Conservation (phyloP, 2,113 vertebrate species). For the Tamias sibiricus region DNA sequence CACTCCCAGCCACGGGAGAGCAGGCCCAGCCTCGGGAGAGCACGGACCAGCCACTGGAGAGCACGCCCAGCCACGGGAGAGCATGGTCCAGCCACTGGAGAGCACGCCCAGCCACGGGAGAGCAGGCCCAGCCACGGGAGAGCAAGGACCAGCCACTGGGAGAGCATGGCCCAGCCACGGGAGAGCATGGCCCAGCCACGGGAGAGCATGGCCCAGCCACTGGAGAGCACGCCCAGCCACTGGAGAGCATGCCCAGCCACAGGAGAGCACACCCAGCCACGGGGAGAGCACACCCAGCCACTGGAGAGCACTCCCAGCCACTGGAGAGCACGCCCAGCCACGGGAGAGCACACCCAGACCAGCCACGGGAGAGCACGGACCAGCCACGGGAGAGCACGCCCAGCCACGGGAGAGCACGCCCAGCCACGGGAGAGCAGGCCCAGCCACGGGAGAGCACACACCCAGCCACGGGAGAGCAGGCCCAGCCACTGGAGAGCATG, state of each 20-base stretch:
- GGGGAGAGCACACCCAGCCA: background rate
- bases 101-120: accelerated
- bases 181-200: background rate
- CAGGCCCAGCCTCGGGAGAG: background rate
- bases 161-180: too few species aligned
- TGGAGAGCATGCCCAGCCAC: background rate
- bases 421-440: background rate
- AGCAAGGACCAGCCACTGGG: too few species aligned
- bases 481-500: too few species aligned
- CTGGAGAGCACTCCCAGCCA: background rate
- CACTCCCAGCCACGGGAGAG: background rate
- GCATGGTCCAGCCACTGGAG: accelerated
- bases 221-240: background rate
- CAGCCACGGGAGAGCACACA: background rate
- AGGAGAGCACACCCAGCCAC: background rate
- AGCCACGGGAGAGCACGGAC: background rate
- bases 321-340: background rate
- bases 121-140: background rate
- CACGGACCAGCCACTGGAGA: accelerated
- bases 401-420: background rate
- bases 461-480: background rate
- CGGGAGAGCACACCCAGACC: accelerated
- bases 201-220: accelerated
- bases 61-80: accelerated
- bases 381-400: background rate